A percentile compares a stretch with the other conserved stretches of the same genome.
Evolutionary conservation across 2,113 vertebrate species (phyloP).

Genomic region (Pomatorhinus ruficollis): DNA sequence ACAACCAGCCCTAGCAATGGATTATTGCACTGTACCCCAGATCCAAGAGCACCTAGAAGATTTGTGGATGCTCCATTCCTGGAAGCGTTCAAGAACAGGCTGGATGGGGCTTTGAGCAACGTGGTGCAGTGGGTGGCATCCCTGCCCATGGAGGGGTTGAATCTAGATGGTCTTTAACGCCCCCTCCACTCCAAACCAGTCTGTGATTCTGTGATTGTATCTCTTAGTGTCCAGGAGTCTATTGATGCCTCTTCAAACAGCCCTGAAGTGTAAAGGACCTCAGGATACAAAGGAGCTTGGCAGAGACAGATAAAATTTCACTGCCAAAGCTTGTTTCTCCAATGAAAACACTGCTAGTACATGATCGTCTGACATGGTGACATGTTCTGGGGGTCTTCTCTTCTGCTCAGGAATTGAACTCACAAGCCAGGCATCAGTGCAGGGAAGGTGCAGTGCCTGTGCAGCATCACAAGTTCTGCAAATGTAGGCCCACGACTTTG

Average conservation of each 20-base stretch:
- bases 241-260: neutral
- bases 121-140: neutral
- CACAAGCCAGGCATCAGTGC: neutral
- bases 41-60: neutral
- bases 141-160: no score
- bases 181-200: neutral
- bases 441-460: neutral
- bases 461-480: neutral
- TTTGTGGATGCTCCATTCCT: neutral
- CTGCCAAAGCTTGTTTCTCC: neutral
- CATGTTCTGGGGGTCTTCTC: neutral
- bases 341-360: neutral
- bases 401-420: neutral
- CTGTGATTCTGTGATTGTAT: neutral
- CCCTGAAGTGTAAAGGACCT: neutral
- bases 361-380: neutral
- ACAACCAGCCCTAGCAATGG: neutral
- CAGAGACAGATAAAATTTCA: neutral
- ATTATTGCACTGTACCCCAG: neutral
- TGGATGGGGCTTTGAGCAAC: neutral
- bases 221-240: neutral
- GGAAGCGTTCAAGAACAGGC: neutral
- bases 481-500: rapidly evolving
- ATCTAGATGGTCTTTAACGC: neutral
- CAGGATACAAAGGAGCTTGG: neutral